Conservation (phyloP, 2,888 invertebrate species). For the Willowsia nigromaculata region DNA sequence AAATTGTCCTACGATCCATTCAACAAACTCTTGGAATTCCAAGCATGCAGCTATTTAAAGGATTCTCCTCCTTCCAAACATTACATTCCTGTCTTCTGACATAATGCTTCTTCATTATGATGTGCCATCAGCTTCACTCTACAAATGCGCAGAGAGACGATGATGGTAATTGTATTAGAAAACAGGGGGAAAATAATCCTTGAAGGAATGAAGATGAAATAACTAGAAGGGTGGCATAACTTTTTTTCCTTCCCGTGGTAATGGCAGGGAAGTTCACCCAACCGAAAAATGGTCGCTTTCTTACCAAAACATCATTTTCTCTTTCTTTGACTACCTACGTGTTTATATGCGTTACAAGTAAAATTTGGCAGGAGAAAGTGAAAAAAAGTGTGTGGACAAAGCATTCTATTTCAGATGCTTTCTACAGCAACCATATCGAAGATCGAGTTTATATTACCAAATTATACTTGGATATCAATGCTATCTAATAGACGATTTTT, state of each 20-base stretch:
- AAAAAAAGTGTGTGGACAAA: background rate
- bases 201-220: background rate
- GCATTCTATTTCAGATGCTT: background rate
- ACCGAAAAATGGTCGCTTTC: background rate
- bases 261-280: background rate
- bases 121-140: background rate
- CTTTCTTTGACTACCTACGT: background rate
- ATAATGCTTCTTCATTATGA: background rate
- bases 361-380: no score
- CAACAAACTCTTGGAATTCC: constrained; percentile 9
- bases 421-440: no score
- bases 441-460: no score
- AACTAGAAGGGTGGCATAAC: background rate
- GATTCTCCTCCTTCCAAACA: background rate
- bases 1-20: background rate
- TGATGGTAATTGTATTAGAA: background rate
- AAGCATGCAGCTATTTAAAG: background rate
- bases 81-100: background rate
- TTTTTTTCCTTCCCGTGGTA: no score
- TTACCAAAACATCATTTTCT: background rate
- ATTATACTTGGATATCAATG: no score
- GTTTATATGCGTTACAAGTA: no score
- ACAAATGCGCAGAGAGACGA: background rate
- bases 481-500: no score
- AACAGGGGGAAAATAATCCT: background rate